Percentiles rank a stretch among this genome's conserved stretches.
Evolutionary conservation across 2,888 invertebrate species (phyloP).

Genomic region (Cacoxenus indagator): DNA sequence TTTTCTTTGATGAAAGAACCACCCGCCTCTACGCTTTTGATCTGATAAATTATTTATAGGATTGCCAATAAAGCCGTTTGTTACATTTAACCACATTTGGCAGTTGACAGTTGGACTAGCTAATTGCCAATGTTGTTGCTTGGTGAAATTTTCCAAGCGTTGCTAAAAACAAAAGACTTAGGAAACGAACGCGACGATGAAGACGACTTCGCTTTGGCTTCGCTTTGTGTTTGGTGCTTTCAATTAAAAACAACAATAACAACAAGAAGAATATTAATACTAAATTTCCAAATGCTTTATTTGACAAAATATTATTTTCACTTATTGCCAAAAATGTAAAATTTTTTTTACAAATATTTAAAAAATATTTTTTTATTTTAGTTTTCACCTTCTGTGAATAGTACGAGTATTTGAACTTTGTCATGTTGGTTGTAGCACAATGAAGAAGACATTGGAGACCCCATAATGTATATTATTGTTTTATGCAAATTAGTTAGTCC

Average conservation of each 20-base stretch:
- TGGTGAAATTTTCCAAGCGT: conserved; percentile 49
- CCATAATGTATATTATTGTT: neutral
- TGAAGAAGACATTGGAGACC: conserved; percentile 39
- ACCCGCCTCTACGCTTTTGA: conserved; percentile 19
- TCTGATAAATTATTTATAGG: no score
- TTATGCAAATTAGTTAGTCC: no score
- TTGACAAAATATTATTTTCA: conserved; percentile 23
- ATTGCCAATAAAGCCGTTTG: conserved; percentile 58
- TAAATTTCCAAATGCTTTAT: conserved; percentile 41
- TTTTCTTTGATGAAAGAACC: no score
- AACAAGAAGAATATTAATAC: neutral
- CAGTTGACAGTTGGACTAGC: conserved; percentile 25
- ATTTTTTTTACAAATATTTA: no score
- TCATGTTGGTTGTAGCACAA: conserved; percentile 26
- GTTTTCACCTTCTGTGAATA: neutral
- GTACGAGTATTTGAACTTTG: no score
- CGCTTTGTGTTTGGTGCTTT: no score
- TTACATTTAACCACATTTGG: conserved; percentile 65
- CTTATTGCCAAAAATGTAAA: conserved; percentile 22
- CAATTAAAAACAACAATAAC: neutral
- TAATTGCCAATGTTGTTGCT: conserved; percentile 18
- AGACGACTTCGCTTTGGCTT: no score
- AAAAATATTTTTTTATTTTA: conserved; percentile 2
- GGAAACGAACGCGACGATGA: conserved; percentile 45
- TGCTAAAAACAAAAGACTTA: conserved; percentile 43